Evolutionary conservation across 2,888 invertebrate genomes (phyloP).

Genomic region (Vandiemenella viatica): DNA sequence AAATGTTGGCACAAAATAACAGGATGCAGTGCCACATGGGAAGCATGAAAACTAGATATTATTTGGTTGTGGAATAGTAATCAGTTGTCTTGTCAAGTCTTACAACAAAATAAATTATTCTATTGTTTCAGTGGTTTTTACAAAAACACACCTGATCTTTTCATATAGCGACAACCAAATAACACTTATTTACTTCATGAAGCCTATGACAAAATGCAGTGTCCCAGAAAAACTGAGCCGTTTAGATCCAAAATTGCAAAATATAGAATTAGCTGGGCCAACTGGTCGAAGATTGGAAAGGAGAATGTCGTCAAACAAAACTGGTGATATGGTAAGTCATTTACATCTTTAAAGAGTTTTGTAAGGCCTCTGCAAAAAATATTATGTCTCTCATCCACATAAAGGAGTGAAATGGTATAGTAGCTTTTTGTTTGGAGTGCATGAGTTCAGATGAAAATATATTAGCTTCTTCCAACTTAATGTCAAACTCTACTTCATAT

Average conservation of each 20-base stretch:
- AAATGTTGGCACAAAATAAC: too few species aligned
- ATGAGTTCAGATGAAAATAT: too few species aligned
- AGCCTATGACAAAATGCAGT: constrained; percentile 36
- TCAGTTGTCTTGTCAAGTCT: too few species aligned
- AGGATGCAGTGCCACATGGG: too few species aligned
- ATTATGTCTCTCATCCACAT: too few species aligned
- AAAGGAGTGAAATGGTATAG: too few species aligned
- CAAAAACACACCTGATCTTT: constrained; percentile 49
- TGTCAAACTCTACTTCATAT: too few species aligned
- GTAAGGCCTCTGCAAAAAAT: too few species aligned
- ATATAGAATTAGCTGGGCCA: constrained; percentile 39
- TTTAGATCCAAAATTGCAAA: constrained; percentile 50
- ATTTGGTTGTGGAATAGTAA: too few species aligned
- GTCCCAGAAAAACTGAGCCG: constrained; percentile 45
- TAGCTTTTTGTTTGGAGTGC: too few species aligned
- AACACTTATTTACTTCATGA: constrained; percentile 49
- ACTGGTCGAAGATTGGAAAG: constrained; percentile 38
- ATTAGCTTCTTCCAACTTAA: too few species aligned
- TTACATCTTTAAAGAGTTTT: constrained; percentile 32
- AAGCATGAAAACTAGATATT: too few species aligned
- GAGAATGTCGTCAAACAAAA: constrained; percentile 34
- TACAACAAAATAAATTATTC: background rate
- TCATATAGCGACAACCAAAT: constrained; percentile 54
- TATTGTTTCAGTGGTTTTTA: constrained; percentile 42
- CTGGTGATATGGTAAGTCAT: constrained; percentile 33